Evolutionary conservation across 2,113 vertebrate genomes (phyloP).

Genomic region (Setophaga kirtlandii): DNA sequence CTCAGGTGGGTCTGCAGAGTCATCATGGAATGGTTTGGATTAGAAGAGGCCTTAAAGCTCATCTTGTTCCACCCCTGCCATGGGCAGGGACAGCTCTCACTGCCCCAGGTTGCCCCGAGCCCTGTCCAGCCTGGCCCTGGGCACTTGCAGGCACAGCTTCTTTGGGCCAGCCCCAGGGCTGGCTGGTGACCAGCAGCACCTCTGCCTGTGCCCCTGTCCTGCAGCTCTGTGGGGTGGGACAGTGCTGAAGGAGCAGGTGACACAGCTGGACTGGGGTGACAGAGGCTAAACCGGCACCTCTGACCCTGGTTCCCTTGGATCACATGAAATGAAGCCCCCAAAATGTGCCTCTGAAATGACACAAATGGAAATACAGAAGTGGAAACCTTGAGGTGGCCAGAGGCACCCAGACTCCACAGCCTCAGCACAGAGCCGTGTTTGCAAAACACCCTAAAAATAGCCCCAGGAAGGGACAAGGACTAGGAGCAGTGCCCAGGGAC

Average conservation of each 20-base stretch:
- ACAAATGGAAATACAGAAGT: not conserved
- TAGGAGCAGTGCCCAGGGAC: not conserved
- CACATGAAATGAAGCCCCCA: not conserved
- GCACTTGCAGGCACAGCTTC: not conserved
- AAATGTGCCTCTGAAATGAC: not conserved
- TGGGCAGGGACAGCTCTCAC: not conserved
- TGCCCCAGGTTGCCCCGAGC: not conserved
- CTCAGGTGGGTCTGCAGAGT: not conserved
- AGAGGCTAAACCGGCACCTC: not conserved
- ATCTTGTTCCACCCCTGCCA: not conserved
- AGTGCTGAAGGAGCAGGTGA: not conserved
- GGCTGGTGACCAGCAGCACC: not conserved
- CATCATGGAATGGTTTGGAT: not conserved
- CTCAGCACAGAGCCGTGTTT: not conserved
- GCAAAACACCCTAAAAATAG: not conserved
- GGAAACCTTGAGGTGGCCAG: not conserved
- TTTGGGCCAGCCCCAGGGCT: not conserved
- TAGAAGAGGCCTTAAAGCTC: not conserved
- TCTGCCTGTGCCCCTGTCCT: not conserved
- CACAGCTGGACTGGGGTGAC: rapidly evolving
- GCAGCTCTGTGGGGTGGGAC: not conserved
- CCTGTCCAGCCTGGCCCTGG: not conserved
- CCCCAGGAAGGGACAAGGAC: not conserved
- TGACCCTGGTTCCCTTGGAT: not conserved
- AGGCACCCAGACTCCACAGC: not conserved